Evolutionary conservation across 1,140 invertebrate species (phyloP).

Genomic region (Drosophila punjabiensis): DNA sequence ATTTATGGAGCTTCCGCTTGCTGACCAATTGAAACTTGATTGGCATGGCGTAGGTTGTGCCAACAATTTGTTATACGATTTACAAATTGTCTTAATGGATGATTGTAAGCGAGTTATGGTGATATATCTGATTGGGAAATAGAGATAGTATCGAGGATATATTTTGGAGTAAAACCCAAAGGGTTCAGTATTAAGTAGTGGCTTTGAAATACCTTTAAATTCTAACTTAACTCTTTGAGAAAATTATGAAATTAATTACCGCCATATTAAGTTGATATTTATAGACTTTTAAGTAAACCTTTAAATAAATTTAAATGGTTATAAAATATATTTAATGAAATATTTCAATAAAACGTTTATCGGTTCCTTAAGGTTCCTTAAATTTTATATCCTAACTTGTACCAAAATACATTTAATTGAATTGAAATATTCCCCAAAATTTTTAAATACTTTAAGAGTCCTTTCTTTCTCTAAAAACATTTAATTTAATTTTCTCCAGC

Average conservation of each 20-base stretch:
- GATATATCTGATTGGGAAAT: neutral
- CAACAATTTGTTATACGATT: conserved; percentile 17
- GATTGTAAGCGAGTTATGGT: neutral
- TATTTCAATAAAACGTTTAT: too few relatives aligned
- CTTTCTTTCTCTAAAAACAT: neutral
- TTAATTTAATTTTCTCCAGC: conserved; percentile 1
- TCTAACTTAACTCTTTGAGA: too few relatives aligned
- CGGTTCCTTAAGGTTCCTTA: too few relatives aligned
- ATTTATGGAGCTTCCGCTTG: conserved; percentile 43
- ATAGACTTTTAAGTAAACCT: too few relatives aligned
- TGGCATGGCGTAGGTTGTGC: conserved; percentile 44
- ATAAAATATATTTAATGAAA: too few relatives aligned
- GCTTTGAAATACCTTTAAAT: neutral
- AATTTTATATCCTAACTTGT: too few relatives aligned
- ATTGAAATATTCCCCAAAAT: too few relatives aligned
- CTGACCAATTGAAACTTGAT: conserved; percentile 35
- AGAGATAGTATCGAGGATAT: neutral
- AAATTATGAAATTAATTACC: too few relatives aligned
- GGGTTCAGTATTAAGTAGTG: neutral
- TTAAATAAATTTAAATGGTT: too few relatives aligned
- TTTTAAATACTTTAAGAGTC: neutral
- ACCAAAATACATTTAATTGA: too few relatives aligned
- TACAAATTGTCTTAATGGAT: conserved; percentile 26
- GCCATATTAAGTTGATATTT: too few relatives aligned
- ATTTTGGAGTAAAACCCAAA: neutral